Evolutionary conservation across 2,888 invertebrate species (phyloP), one percentile per base, ranked within the genome.

Genomic region (Zygogramma bicolorata): DNA sequence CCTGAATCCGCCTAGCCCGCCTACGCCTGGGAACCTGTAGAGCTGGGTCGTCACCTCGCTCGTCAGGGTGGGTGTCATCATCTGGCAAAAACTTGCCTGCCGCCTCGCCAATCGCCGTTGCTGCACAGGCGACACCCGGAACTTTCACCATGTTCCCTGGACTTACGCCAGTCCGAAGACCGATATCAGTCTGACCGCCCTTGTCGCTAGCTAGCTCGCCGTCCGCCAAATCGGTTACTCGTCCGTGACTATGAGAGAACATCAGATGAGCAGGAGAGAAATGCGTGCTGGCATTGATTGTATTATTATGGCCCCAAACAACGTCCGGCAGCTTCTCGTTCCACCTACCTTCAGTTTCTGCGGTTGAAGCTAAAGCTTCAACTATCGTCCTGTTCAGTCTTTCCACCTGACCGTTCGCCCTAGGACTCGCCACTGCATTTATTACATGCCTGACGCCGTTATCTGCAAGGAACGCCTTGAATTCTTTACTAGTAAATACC

Each of bases 261-360:
- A 69, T 69, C 40, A 69, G 29, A 6, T 18, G 29, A n/a, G 22
- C 20, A n/a, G 38, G 67, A 25, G 66, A 49, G 61, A 67, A 67
- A 25, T 65, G 67, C 18, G 60, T 62, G 58, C 58, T 71, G n/a
- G 63, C 8, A 18, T 68, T 75, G 22, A 63, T 29, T 15, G 73
- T 62, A 65, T 82, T 79, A 65, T 83, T 84, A 6, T 83, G 68
- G 3, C 79, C 84, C 75, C 81, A 82, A 18, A 83, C 78, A 57
- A 83, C 68, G 0, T 71, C 68, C 22, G 77, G 80, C 5, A 84
- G 61, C 7, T 34, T 38, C 10, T 79, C 70, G 62, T 81, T 79
- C 79, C 81, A 80, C 46, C 70, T 70, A 7, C 22, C 60, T 71
- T 80, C 81, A 13, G 77, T 72, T 3, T 74, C 69, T 10, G 66